Conservation (phyloP, 2,113 vertebrate genomes). For the Sakesphorus luctuosus region DNA sequence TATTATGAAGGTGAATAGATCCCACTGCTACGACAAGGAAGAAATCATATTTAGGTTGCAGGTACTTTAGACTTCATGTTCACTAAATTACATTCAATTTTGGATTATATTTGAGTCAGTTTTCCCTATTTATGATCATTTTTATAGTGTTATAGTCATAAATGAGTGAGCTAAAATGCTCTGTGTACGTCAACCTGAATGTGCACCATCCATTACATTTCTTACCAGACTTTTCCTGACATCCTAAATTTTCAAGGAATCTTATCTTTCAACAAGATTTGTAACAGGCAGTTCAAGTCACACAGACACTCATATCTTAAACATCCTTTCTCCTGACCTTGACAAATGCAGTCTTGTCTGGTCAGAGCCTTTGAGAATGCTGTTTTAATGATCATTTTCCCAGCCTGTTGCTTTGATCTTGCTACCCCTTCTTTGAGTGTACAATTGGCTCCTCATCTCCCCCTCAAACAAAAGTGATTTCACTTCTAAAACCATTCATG, state of each 20-base stretch:
- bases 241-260: conserved; percentile 36
- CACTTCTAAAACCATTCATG: not conserved
- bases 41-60: not conserved
- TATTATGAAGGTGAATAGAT: not conserved
- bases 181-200: not conserved
- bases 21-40: not conserved
- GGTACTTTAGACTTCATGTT: not conserved
- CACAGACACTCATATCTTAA: conserved; percentile 62
- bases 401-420: conserved; percentile 38
- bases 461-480: not conserved
- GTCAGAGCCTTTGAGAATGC: not conserved
- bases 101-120: not conserved
- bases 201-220: not conserved
- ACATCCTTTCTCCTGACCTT: conserved; percentile 46
- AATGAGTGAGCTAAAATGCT: not conserved
- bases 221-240: conserved; percentile 38
- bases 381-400: conserved; percentile 29
- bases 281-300: conserved; percentile 59
- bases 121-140: not conserved
- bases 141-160: not conserved
- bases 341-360: conserved; percentile 38
- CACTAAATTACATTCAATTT: not conserved
- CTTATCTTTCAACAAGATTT: conserved; percentile 57
- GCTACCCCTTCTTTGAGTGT: not conserved
- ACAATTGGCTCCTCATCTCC: not conserved